Evolutionary conservation across 2,113 vertebrate genomes (phyloP), one percentile per base, ranked within the genome.

Genomic region (Xenopus laevis): DNA sequence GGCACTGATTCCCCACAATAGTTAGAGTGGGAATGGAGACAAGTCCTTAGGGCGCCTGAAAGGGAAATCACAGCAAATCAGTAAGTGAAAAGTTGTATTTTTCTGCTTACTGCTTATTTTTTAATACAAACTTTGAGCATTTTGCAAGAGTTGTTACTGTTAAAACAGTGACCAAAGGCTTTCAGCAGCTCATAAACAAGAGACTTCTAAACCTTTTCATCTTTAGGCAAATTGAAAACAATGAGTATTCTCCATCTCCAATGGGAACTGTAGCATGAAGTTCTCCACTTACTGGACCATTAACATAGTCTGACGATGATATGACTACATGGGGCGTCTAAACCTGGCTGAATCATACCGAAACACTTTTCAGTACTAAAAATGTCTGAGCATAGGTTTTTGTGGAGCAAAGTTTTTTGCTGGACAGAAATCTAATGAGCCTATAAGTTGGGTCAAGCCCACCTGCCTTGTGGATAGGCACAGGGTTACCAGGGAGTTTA

Each of bases 181-280:
- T 15, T 68, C 72, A 68, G 52, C 65, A 75, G 73, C 58, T 68
- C 73, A 75, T 74, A 68, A 68, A 75, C 40, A 58, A 69, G 16
- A 45, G 67, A 58, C 65, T 23, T 52, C 46, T 33, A 17, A 13
- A 1, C 33, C 65, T 75, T 75, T 75, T 75, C 73, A 75, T 75
- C 73, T 75, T 63, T 7, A 63, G 18, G 45, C 46, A 68, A 69
- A 68, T 21, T 5, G 21, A 27, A 50, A 50, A 50, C 47, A 50
- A 13, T 50, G 53, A 16, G 8, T n/a, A n/a, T 55, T 55, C 53
- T 55, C 17, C 12, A 50, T 16, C 10, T 16, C 15, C 33, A 69
- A 69, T 33, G 18, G 72, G 17, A 68, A 30, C 18, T 23, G 21
- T 30, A 16, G 47, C 65, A 63, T 55, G 27, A 53, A 53, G 50